phyloP scores from a whole-genome alignment of 2,888 invertebrate genomes.

The Nomada lathburiana region DNA sequence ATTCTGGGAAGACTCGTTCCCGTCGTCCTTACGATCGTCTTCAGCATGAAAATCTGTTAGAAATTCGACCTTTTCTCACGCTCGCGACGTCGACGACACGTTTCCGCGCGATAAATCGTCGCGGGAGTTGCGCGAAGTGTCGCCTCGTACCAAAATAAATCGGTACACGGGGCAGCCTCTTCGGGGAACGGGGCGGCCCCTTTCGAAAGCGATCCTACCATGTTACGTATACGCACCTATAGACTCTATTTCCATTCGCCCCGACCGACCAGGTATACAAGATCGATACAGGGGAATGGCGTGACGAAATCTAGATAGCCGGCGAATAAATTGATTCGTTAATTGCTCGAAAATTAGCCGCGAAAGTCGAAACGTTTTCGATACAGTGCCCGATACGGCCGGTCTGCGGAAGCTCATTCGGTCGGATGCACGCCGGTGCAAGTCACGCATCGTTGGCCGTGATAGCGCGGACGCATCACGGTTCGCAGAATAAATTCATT shows the following conservation, averaged over 20 bases:
- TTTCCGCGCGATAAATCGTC: slow-evolving; percentile 22
- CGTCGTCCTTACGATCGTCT: slow-evolving; percentile 52
- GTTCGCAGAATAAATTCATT: slow-evolving; percentile 57
- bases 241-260: too few species aligned
- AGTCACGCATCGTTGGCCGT: slow-evolving; percentile 56
- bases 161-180: too few species aligned
- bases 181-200: too few species aligned
- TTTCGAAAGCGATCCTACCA: too few species aligned
- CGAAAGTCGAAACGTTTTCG: not conserved
- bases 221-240: not conserved
- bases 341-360: slow-evolving; percentile 37
- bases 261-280: not conserved
- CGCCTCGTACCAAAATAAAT: not conserved
- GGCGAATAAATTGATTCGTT: slow-evolving; percentile 53
- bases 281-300: slow-evolving; percentile 13
- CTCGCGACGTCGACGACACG: slow-evolving; percentile 16
- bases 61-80: slow-evolving; percentile 61
- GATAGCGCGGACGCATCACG: slow-evolving; percentile 31
- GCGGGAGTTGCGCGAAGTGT: not conserved
- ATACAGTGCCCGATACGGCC: slow-evolving; percentile 17
- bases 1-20: slow-evolving; percentile 61
- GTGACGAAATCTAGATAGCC: slow-evolving; percentile 43
- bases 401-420: slow-evolving; percentile 44
- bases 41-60: slow-evolving; percentile 49
- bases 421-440: slow-evolving; percentile 30